A percentile compares a stretch with the other conserved stretches of the same genome.
Conservation (phyloP, 2,113 vertebrate genomes). For the Naja naja region DNA sequence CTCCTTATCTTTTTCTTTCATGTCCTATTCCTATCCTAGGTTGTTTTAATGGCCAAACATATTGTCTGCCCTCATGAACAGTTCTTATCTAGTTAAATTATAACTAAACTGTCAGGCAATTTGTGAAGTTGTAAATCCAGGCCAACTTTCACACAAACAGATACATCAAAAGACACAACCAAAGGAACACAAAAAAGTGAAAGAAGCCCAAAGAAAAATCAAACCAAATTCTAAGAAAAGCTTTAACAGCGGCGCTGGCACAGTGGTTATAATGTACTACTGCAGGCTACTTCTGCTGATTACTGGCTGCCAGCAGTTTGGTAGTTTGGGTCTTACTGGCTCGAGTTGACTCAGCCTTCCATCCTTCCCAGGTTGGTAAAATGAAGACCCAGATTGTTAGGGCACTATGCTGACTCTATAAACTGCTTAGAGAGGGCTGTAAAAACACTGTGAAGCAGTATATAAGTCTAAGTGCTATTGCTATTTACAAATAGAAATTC, state of each 20-base stretch:
- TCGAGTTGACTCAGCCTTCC: too few relatives aligned
- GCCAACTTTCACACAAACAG: not conserved
- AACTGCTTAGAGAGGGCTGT: too few relatives aligned
- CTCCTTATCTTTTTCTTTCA: not conserved
- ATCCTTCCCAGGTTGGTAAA: too few relatives aligned
- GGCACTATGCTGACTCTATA: too few relatives aligned
- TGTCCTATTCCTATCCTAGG: not conserved
- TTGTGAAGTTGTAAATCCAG: not conserved
- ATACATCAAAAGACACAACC: not conserved
- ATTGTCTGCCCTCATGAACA: not conserved
- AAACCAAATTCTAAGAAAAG: not conserved
- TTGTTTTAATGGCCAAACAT: not conserved
- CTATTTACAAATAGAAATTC: not conserved
- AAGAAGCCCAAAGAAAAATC: not conserved
- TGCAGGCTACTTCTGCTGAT: too few relatives aligned
- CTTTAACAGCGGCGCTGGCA: not conserved
- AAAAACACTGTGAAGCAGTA: too few relatives aligned
- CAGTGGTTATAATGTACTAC: too few relatives aligned
- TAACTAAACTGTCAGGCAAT: not conserved
- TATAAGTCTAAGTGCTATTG: too few relatives aligned
- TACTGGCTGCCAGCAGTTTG: too few relatives aligned
- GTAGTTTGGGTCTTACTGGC: too few relatives aligned
- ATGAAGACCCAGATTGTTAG: too few relatives aligned
- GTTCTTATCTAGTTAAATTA: not conserved
- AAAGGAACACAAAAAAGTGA: not conserved